Evolutionary conservation across 1,140 invertebrate genomes (phyloP).

Genomic region (Calliphora vicina): DNA sequence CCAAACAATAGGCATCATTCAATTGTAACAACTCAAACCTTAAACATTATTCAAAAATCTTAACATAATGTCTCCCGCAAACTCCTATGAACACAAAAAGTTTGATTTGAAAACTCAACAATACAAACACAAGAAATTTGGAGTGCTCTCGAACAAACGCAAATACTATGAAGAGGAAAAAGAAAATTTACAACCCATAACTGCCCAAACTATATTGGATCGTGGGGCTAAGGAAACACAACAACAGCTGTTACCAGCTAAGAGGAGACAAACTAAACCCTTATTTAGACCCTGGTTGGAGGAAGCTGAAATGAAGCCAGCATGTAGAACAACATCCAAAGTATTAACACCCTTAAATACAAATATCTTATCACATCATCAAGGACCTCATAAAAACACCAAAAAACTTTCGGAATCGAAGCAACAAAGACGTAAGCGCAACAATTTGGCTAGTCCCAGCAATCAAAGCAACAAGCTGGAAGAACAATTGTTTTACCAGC

Average conservation of each 20-base stretch:
- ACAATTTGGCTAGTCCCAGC: neutral
- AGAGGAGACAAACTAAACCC: neutral
- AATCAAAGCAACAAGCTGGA: neutral
- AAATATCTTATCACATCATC: neutral
- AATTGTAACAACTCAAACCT: too few relatives aligned
- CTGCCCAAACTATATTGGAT: neutral
- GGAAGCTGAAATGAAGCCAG: neutral
- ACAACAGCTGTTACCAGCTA: neutral
- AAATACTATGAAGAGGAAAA: neutral
- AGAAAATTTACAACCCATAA: neutral
- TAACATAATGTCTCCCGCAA: neutral
- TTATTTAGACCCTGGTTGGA: neutral
- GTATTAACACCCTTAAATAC: too few relatives aligned
- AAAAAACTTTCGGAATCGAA: too few relatives aligned
- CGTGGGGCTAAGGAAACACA: neutral
- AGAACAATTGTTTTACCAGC: neutral
- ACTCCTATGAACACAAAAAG: neutral
- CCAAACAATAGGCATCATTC: neutral
- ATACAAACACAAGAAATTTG: conserved; percentile 16
- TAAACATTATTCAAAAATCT: too few relatives aligned
- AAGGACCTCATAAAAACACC: neutral
- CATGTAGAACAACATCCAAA: too few relatives aligned
- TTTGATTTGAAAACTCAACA: neutral
- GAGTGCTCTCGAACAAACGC: neutral
- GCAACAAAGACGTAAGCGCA: neutral